Evolutionary conservation across 2,888 invertebrate genomes (phyloP).

Genomic region (Perithous albicinctus): DNA sequence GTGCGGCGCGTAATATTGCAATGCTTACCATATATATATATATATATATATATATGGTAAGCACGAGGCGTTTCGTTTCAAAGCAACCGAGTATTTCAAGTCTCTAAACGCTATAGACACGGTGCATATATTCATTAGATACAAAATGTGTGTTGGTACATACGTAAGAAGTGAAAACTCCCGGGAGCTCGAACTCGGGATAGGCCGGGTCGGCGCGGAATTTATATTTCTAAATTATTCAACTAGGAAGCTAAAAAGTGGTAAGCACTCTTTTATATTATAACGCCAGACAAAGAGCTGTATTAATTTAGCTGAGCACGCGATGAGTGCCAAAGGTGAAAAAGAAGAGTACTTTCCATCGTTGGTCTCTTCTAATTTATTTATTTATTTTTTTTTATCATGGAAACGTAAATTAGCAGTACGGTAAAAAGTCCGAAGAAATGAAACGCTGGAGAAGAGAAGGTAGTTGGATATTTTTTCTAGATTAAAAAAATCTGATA

Average conservation of each 20-base stretch:
- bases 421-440: no score
- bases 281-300: background rate
- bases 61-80: conserved; percentile 6
- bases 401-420: background rate
- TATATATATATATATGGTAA: background rate
- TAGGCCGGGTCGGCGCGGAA: conserved; percentile 23
- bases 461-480: no score
- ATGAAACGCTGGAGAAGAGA: no score
- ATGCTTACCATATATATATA: background rate
- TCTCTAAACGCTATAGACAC: background rate
- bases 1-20: conserved; percentile 10
- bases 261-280: conserved; percentile 6
- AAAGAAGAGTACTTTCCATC: conserved; percentile 17
- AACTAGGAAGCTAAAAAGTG: conserved; percentile 42
- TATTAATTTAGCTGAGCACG: conserved; percentile 3
- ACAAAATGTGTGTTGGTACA: conserved; percentile 9
- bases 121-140: background rate
- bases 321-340: background rate
- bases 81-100: conserved; percentile 15
- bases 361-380: background rate
- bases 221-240: conserved; percentile 48
- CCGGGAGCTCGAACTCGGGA: background rate
- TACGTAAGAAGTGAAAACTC: conserved; percentile 38
- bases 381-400: background rate
- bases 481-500: no score